phyloP scores from a whole-genome alignment of 2,888 invertebrate species.

The Orthonevra nobilis region DNA sequence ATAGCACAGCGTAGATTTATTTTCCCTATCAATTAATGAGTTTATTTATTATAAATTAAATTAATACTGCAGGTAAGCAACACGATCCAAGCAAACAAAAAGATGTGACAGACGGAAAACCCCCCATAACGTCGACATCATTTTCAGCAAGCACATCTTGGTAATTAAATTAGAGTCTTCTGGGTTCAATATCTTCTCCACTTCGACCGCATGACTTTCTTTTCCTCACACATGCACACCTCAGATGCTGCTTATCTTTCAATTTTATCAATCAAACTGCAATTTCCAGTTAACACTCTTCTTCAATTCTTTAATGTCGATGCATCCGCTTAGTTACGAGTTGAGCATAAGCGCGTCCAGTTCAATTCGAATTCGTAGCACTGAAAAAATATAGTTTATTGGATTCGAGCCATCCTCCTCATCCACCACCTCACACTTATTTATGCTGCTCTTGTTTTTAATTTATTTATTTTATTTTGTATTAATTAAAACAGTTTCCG shows the following conservation, averaged over 20 bases:
- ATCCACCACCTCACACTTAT: slow-evolving; percentile 1
- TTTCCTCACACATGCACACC: slow-evolving; percentile 28
- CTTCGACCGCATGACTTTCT: slow-evolving; percentile 24
- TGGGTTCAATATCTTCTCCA: slow-evolving; percentile 5
- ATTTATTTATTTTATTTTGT: slow-evolving; percentile 24
- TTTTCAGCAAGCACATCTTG: background rate
- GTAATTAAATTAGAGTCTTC: slow-evolving; percentile 25
- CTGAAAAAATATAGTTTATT: slow-evolving; percentile 59
- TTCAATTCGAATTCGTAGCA: slow-evolving; percentile 42
- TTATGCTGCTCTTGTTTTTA: slow-evolving; percentile 6
- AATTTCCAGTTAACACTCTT: slow-evolving; percentile 57
- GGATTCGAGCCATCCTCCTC: slow-evolving; percentile 16
- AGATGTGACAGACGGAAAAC: too few relatives aligned
- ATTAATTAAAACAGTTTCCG: slow-evolving; percentile 73
- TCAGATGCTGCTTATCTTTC: slow-evolving; percentile 14
- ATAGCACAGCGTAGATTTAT: too few relatives aligned
- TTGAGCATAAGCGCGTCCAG: slow-evolving; percentile 43
- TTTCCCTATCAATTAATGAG: too few relatives aligned
- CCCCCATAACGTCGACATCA: too few relatives aligned
- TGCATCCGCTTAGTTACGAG: slow-evolving; percentile 53
- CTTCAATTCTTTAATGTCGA: slow-evolving; percentile 19
- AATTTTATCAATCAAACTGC: slow-evolving; percentile 67
- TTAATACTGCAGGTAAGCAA: too few relatives aligned
- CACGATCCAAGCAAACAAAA: too few relatives aligned
- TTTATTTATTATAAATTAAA: too few relatives aligned